phyloP scores from a whole-genome alignment of 2,888 invertebrate genomes.

The Drosophila koepferae region DNA sequence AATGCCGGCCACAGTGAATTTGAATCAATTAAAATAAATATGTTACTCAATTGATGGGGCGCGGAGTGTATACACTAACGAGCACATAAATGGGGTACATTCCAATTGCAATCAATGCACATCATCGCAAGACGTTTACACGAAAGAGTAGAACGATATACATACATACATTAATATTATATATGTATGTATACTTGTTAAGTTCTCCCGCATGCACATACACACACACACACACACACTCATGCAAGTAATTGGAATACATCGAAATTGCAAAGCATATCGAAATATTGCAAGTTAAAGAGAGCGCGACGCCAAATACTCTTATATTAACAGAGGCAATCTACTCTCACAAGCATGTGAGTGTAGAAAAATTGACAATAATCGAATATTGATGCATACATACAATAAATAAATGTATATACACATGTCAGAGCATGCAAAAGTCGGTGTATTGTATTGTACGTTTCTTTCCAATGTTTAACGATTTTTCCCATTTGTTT shows the following conservation, averaged over 20 bases:
- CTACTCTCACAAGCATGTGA: neutral
- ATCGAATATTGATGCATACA: neutral
- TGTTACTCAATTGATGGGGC: conserved; percentile 34
- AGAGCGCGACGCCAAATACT: neutral
- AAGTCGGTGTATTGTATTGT: neutral
- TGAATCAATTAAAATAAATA: conserved; percentile 52
- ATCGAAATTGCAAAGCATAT: neutral
- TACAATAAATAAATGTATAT: neutral
- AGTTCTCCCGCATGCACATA: neutral
- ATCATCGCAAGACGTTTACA: neutral
- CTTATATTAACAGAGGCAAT: neutral
- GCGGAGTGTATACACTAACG: conserved; percentile 12
- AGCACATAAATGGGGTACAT: neutral
- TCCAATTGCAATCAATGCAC: neutral
- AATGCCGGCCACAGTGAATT: conserved; percentile 28
- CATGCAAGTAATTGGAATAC: neutral
- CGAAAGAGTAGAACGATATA: no score
- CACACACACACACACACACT: neutral
- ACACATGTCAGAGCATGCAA: conserved; percentile 16
- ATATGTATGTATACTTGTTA: neutral
- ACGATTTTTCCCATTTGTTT: conserved; percentile 11
- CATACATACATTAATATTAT: neutral
- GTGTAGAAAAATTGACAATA: neutral
- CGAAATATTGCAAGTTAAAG: neutral
- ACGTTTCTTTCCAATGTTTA: neutral